Base-by-base conservation (phyloP, 2,888 invertebrate genomes). In the Clusia tigrina region DNA sequence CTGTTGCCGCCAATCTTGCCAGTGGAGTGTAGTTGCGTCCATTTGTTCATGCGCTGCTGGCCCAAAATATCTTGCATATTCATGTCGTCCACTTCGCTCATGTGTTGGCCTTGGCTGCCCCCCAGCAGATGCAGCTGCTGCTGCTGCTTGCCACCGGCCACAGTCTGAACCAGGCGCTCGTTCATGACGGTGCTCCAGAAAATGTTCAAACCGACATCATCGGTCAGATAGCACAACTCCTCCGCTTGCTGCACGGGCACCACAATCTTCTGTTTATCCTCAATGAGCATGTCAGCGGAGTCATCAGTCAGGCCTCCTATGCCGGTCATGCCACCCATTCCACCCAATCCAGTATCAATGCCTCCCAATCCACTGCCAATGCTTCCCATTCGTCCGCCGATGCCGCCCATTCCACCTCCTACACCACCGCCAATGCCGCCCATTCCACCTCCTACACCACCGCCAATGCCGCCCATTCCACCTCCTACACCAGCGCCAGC, bases 141-240 rank as follows among this genome's bases (percentile, higher is more conserved):
- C 22, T 57, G 52, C 25, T 52, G 46, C 20, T 32, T 62, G 12
- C 58, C 54, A 18, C 58, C 64, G 5, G 58, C 53, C 2, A 60
- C 51, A 2, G 62, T 64, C 2, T 69, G 63, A 20, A 73, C 25
- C 24, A 72, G 15, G 20, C 61, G 62, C 0, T 67, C 67, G 62
- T 62, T 74, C 2, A 77, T 69, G 1, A 71, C 54, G 6, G 32
- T 60, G 51, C 68, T 76, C 76, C 78, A 78, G 42, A 71, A 69
- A 3, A 69, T 65, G 53, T 71, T 71, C 15, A 77, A 58, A 24
- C 62, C 69, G 24, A 76, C 63, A 62, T 77, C 78, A 22, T 65
- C 54, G 12, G 60, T 62, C n/a, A 67, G 54, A 22, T 66, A 64
- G 48, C 70, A 60, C 0, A 71, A 12, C 22, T 60, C 54, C 1